Evolutionary conservation across 2,113 vertebrate genomes (phyloP).

Genomic region (Macrotus californicus): DNA sequence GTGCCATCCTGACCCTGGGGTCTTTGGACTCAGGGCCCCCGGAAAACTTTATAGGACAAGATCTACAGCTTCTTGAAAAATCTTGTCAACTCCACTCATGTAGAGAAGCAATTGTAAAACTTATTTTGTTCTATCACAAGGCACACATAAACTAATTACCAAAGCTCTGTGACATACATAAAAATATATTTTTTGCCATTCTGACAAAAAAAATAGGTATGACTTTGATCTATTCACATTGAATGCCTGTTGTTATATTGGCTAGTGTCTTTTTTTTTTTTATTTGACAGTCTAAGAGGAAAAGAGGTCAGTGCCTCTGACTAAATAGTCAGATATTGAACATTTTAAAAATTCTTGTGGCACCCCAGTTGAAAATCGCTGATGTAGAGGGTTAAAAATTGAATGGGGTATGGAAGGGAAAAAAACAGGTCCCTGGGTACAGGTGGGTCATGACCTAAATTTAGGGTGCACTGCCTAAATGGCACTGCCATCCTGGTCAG

Average conservation of each 20-base stretch:
- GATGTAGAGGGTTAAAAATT: background rate
- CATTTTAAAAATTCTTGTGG: background rate
- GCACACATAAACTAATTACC: background rate
- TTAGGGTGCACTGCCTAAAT: background rate
- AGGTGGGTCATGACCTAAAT: background rate
- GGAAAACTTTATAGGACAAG: background rate
- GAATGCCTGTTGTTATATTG: background rate
- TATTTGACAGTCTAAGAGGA: background rate
- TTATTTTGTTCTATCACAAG: background rate
- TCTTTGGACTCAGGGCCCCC: accelerated
- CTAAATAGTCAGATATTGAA: background rate
- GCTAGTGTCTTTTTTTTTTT: background rate
- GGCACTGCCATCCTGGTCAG: background rate
- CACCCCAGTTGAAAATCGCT: background rate
- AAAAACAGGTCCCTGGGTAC: background rate
- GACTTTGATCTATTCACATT: background rate
- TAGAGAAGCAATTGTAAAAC: background rate
- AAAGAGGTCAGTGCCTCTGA: background rate
- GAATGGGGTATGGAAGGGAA: background rate
- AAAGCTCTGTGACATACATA: background rate
- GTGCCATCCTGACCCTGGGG: accelerated
- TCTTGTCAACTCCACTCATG: background rate
- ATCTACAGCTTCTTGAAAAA: background rate
- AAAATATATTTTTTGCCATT: background rate
- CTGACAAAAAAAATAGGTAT: background rate